Evolutionary conservation across 2,113 vertebrate genomes (phyloP).

Genomic region (Stomatorhinus ivindoensis): DNA sequence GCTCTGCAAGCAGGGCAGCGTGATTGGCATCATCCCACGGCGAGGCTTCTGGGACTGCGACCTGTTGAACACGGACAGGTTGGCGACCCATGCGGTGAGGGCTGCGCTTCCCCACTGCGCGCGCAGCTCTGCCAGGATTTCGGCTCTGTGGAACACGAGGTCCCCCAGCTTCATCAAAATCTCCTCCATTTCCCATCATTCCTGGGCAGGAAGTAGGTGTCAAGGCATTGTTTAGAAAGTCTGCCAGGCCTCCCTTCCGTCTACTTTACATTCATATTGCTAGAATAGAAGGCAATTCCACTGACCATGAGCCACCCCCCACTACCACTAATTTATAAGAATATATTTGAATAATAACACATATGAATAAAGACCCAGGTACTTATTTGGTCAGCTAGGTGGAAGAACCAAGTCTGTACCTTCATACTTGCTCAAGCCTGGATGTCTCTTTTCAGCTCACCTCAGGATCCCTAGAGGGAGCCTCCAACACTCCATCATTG

Average conservation of each 20-base stretch:
- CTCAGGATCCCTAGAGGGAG: background rate
- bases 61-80: background rate
- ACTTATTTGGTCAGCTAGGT: background rate
- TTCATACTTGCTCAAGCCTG: background rate
- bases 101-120: background rate
- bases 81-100: background rate
- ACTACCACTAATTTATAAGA: background rate
- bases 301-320: background rate
- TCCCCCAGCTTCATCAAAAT: background rate
- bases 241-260: background rate
- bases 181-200: background rate
- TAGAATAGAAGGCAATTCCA: background rate
- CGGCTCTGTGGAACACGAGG: background rate
- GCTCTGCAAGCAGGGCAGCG: background rate
- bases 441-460: background rate
- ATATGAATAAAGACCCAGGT: background rate
- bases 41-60: background rate
- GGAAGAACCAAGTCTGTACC: background rate
- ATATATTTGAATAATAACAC: background rate
- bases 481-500: background rate
- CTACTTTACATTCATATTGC: background rate
- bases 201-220: background rate
- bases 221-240: background rate
- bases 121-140: background rate
- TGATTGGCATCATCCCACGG: background rate